These are phyloP conservation scores for Bovichtus variegatus DNA, from an alignment of 2,797 vertebrate genomes.

Conservation along the genomic window DNA sequence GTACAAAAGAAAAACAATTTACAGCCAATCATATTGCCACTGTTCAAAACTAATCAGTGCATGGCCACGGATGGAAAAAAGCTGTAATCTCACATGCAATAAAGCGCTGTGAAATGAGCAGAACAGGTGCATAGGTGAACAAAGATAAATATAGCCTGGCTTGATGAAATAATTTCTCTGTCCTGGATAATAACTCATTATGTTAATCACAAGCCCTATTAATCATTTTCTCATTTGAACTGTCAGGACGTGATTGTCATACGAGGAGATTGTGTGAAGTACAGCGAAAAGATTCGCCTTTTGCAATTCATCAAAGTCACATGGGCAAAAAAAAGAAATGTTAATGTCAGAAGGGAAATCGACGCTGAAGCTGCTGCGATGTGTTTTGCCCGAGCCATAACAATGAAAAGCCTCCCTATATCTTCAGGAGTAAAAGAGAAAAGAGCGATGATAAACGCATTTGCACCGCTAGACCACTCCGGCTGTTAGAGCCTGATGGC, in stretches of 20 bases:
- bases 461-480: slow-evolving; percentile 42
- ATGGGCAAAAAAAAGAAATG: slow-evolving; percentile 12
- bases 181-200: slow-evolving; percentile 83
- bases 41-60: slow-evolving; percentile 74
- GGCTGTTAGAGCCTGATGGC: slow-evolving; percentile 63
- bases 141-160: slow-evolving; percentile 81
- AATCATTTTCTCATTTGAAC: slow-evolving; percentile 84
- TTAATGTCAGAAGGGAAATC: slow-evolving; percentile 24
- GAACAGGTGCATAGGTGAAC: slow-evolving; percentile 82
- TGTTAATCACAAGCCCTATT: slow-evolving; percentile 81
- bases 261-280: slow-evolving; percentile 65
- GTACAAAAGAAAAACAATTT: slow-evolving; percentile 64
- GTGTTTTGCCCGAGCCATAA: slow-evolving; percentile 21
- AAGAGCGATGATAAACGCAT: slow-evolving; percentile 39
- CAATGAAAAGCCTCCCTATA: slow-evolving; percentile 40
- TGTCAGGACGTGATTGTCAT: slow-evolving; percentile 78
- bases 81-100: slow-evolving; percentile 72
- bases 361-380: slow-evolving; percentile 2
- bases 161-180: slow-evolving; percentile 84
- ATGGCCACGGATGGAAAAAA: slow-evolving; percentile 59
- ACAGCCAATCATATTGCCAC: slow-evolving; percentile 52
- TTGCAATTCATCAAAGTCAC: slow-evolving; percentile 75
- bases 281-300: slow-evolving; percentile 68
- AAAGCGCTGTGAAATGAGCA: slow-evolving; percentile 71
- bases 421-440: slow-evolving; percentile 42